Evolutionary conservation across 1,140 invertebrate genomes (phyloP).

Genomic region (Drosophila baimaii): DNA sequence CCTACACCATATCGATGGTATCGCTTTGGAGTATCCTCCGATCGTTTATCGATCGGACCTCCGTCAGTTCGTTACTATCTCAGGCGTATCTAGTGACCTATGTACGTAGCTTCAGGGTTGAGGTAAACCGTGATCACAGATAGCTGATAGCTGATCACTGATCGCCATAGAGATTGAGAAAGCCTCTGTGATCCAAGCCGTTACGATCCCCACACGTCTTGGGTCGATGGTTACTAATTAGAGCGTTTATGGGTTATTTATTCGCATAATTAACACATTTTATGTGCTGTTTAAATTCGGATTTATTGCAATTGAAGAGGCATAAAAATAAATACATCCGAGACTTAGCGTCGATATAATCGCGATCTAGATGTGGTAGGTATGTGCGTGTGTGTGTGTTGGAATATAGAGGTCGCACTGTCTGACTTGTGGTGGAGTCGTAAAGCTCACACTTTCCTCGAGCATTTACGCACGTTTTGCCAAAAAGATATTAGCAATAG

Average conservation of each 20-base stretch:
- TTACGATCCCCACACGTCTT: slow-evolving; percentile 58
- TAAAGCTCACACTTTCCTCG: slow-evolving; percentile 65
- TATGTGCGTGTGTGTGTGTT: not conserved
- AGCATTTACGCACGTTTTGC: slow-evolving; percentile 73
- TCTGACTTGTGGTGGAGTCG: slow-evolving; percentile 61
- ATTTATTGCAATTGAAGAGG: slow-evolving; percentile 75
- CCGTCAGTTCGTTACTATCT: no score
- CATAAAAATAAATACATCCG: slow-evolving; percentile 60
- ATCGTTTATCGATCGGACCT: slow-evolving; percentile 4
- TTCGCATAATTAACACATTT: slow-evolving; percentile 71
- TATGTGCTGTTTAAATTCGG: slow-evolving; percentile 74
- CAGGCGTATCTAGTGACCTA: no score
- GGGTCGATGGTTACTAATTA: slow-evolving; percentile 70
- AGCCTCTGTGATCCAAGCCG: slow-evolving; percentile 26
- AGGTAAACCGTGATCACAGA: not conserved
- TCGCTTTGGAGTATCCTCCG: not conserved
- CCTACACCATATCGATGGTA: slow-evolving; percentile 3
- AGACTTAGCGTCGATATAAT: slow-evolving; percentile 37
- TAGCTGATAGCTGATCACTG: not conserved
- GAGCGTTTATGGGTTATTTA: slow-evolving; percentile 78
- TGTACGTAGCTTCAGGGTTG: no score
- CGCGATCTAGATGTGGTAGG: not conserved
- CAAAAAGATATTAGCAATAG: slow-evolving; percentile 12
- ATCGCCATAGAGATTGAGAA: slow-evolving; percentile 6
- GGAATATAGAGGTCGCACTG: slow-evolving; percentile 48